Evolutionary conservation across 2,797 vertebrate species (phyloP).

Genomic region (Acrossocheilus wenchowensis): DNA sequence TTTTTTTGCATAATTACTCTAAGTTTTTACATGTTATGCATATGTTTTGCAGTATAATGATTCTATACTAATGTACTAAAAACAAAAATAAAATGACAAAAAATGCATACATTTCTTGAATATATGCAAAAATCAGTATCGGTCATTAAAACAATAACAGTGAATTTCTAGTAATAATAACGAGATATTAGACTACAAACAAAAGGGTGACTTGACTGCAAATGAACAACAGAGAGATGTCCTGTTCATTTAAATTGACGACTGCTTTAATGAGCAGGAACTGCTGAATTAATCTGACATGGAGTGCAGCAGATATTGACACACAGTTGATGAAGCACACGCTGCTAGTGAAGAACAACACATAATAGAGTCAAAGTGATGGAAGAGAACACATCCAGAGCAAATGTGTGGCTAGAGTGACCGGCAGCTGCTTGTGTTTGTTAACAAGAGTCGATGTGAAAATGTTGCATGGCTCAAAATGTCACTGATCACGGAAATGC

Average conservation of each 20-base stretch:
- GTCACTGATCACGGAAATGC: not conserved
- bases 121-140: not conserved
- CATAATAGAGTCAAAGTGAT: not conserved
- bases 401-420: not conserved
- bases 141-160: not conserved
- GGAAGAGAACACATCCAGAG: not conserved
- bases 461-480: not conserved
- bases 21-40: not conserved
- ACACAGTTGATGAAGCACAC: not conserved
- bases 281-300: slow-evolving; percentile 2
- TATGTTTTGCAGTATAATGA: not conserved
- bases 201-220: not conserved
- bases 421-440: not conserved
- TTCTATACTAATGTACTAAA: too few species aligned
- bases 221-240: not conserved
- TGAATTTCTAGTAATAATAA: not conserved
- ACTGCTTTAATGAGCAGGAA: slow-evolving; percentile 6
- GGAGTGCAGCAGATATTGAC: slow-evolving; percentile 2
- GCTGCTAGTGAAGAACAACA: not conserved
- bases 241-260: not conserved
- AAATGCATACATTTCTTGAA: too few species aligned
- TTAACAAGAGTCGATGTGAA: not conserved
- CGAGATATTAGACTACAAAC: not conserved
- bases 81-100: too few species aligned
- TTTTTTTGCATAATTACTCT: not conserved